A percentile compares a stretch with the other conserved stretches of the same genome.
These are phyloP conservation scores for Pyxicephalus adspersus DNA, from an alignment of 2,113 vertebrate genomes.

Conservation along the genomic window DNA sequence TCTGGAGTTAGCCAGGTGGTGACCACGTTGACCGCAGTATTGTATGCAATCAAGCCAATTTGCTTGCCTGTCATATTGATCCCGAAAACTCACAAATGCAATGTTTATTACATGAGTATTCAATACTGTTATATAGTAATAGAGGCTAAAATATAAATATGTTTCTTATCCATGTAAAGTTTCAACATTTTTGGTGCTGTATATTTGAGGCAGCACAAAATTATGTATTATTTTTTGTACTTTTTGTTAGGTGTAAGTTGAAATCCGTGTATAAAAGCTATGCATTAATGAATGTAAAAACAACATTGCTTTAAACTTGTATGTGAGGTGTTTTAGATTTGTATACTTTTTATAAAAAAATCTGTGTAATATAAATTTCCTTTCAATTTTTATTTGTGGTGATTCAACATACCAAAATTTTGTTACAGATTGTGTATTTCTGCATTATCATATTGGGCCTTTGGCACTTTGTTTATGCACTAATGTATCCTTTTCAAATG, in stretches of 20 bases:
- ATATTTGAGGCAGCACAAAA: background rate
- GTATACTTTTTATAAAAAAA: background rate
- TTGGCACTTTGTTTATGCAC: background rate
- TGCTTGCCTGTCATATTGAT: no score
- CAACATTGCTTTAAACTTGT: background rate
- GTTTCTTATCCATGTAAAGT: no score
- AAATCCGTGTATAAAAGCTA: background rate
- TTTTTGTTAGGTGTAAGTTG: background rate
- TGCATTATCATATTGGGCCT: background rate
- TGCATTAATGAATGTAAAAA: background rate
- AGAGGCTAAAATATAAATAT: no score
- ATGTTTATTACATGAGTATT: no score
- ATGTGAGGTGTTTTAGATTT: no score
- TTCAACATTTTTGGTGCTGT: background rate
- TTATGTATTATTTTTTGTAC: background rate
- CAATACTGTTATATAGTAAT: no score
- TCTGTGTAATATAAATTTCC: conserved; percentile 26
- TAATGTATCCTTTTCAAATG: background rate
- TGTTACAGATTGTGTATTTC: background rate
- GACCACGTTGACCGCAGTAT: no score
- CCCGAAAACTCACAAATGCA: no score
- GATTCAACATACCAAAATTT: background rate
- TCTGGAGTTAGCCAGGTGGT: no score
- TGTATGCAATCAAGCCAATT: no score
- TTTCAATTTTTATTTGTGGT: background rate